These are phyloP conservation scores for Gymnothorax javanicus DNA, from an alignment of 2,797 vertebrate genomes.

Conservation along the genomic window DNA sequence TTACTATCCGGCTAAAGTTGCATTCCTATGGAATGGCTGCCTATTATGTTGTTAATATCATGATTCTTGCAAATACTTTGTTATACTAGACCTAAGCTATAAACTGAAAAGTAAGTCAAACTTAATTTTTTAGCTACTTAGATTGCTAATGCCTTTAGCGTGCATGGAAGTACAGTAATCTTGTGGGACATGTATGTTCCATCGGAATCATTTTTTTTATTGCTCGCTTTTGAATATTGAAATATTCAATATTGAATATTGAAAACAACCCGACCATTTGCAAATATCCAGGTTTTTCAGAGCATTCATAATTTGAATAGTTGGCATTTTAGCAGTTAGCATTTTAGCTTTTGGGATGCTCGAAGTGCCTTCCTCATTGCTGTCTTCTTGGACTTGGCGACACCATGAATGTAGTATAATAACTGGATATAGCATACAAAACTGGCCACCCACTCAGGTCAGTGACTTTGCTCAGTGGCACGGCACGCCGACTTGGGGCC, in stretches of 20 bases:
- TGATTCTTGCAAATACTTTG: background rate
- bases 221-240: background rate
- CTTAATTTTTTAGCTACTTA: background rate
- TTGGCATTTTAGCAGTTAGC: background rate
- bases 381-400: background rate
- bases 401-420: no score
- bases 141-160: background rate
- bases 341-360: background rate
- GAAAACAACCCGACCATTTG: background rate
- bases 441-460: no score
- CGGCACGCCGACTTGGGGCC: no score
- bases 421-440: no score
- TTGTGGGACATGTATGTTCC: background rate
- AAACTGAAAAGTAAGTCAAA: background rate
- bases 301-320: background rate
- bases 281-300: background rate
- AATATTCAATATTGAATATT: constrained; percentile 24
- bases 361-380: background rate
- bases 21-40: constrained; percentile 29
- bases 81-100: background rate
- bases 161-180: background rate
- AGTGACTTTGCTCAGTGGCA: no score
- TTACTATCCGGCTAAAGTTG: constrained; percentile 30
- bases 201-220: background rate
- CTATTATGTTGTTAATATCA: background rate